Evolutionary conservation across 2,888 invertebrate species (phyloP), one percentile per base, ranked within the genome.

Genomic region (Apamea epomidion): DNA sequence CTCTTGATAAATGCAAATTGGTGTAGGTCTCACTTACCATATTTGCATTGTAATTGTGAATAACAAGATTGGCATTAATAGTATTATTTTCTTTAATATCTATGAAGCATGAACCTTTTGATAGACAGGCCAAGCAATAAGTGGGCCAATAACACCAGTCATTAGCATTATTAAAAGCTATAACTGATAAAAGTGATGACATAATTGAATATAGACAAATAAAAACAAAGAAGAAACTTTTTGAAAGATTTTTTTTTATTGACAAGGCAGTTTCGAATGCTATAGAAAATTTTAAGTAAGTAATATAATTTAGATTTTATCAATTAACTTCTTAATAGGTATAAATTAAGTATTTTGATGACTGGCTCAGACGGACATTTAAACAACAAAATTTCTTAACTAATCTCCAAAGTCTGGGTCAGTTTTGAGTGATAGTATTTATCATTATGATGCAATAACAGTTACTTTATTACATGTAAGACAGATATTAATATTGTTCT

Each of bases 101-200:
- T 80, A 45, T n/a, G 18, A 64, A 37, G 65, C 72, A 77, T 87
- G 84, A 84, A 85, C 84, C 90, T 92, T 89, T 88, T 91, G 92
- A 92, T 89, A 89, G 91, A 68, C 86, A 85, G 91, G 89, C 88
- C 91, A 89, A 86, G 86, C 71, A 89, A 84, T 91, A 95, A 91
- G 90, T 94, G 81, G 94, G 93, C 92, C 94, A 95, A 93, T 94
- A 93, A 90, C 94, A 89, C 83, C 83, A 84, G 84, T 82, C 72
- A 88, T 91, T 91, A 89, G 65, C 89, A 37, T 48, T 79, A 91
- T 88, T 90, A 89, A 87, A 64, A 48, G 21, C 86, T 78, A 86
- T 85, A 74, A 75, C 69, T 78, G 76, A 87, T 87, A 83, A 83
- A 67, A 71, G 37, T 42, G 3, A 65, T 54, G 25, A 65, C 45